Evolutionary conservation across 2,888 invertebrate species (phyloP).

Genomic region (Thymelicus sylvestris): DNA sequence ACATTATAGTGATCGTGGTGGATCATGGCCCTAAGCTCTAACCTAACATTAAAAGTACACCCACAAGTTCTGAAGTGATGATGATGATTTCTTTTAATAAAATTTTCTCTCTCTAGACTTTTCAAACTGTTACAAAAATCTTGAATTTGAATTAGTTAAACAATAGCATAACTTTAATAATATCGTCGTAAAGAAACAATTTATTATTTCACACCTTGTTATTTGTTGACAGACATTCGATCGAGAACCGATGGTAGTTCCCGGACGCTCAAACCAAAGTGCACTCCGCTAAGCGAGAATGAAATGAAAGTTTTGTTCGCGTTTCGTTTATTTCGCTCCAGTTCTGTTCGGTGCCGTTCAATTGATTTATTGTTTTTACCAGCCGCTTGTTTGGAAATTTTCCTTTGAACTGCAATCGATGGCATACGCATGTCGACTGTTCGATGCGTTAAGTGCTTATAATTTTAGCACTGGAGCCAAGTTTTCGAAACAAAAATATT

Average conservation of each 20-base stretch:
- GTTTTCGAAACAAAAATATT: no score
- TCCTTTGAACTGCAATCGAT: slow-evolving; percentile 59
- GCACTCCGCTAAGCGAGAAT: slow-evolving; percentile 66
- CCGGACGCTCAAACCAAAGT: slow-evolving; percentile 62
- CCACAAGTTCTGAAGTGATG: no score
- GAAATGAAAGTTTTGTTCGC: slow-evolving; percentile 76
- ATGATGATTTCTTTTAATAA: no score
- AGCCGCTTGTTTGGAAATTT: slow-evolving; percentile 60
- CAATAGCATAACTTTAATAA: no score
- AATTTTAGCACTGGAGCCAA: background rate
- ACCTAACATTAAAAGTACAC: no score
- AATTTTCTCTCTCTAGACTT: no score
- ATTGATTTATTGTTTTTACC: slow-evolving; percentile 74
- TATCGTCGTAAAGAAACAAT: no score
- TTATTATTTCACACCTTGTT: no score
- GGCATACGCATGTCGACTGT: slow-evolving; percentile 24
- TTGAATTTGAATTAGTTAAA: no score
- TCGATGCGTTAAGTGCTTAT: slow-evolving; percentile 17
- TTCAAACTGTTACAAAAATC: no score
- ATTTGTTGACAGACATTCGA: background rate
- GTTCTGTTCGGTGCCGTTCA: slow-evolving; percentile 56
- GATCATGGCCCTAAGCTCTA: no score
- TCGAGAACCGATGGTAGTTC: slow-evolving; percentile 53
- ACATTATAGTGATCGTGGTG: no score
- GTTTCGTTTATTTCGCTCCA: slow-evolving; percentile 69